phyloP scores from a whole-genome alignment of 1,140 invertebrate genomes.

The Drosophila mojavensis region DNA sequence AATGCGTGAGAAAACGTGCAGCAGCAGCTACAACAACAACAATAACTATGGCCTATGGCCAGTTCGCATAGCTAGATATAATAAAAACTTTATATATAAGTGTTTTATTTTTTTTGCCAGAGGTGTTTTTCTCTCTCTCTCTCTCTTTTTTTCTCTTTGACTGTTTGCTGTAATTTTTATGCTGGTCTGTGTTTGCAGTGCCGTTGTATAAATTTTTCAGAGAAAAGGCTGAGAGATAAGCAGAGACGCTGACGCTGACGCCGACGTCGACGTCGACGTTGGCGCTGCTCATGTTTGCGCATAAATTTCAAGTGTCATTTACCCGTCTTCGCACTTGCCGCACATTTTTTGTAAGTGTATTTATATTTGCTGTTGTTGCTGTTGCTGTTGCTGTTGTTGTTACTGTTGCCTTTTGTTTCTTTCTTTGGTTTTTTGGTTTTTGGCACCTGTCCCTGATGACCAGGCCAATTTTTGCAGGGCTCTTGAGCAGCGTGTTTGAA shows the following conservation, averaged over 20 bases:
- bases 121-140: slow-evolving; percentile 37
- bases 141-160: neutral
- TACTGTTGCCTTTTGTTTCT: slow-evolving; percentile 3
- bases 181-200: slow-evolving; percentile 59
- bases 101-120: slow-evolving; percentile 55
- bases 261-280: no score
- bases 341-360: slow-evolving; percentile 18
- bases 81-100: neutral
- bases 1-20: slow-evolving; percentile 75
- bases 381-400: slow-evolving; percentile 13
- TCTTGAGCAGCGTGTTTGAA: slow-evolving; percentile 60
- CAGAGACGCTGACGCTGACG: slow-evolving; percentile 14
- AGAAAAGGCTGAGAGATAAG: slow-evolving; percentile 56
- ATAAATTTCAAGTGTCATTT: slow-evolving; percentile 83
- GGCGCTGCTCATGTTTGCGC: slow-evolving; percentile 64
- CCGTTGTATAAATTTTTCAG: slow-evolving; percentile 63
- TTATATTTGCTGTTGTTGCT: slow-evolving; percentile 45
- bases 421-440: slow-evolving; percentile 44
- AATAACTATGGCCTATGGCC: slow-evolving; percentile 51
- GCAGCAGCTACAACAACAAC: slow-evolving; percentile 51
- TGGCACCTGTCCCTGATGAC: slow-evolving; percentile 72
- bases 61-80: slow-evolving; percentile 44
- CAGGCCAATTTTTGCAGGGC: slow-evolving; percentile 68
- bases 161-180: slow-evolving; percentile 58
- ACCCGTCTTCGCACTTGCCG: slow-evolving; percentile 68